Evolutionary conservation across 2,888 invertebrate genomes (phyloP), one percentile per base, ranked within the genome.

Genomic region (Stictocephala bisonia): DNA sequence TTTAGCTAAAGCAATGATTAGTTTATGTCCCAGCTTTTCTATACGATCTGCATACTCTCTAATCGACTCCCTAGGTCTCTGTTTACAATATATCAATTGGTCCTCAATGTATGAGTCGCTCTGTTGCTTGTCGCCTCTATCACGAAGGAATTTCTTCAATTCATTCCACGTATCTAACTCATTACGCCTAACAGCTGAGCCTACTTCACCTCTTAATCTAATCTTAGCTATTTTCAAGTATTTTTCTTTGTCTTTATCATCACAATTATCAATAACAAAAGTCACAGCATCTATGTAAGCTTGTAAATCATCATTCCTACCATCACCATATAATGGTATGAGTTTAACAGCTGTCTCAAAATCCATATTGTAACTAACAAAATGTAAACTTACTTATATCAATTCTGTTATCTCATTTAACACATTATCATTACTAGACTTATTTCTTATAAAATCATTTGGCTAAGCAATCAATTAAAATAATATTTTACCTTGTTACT

Each of bases 261-360:
- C 29, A 56, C 56, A 56, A 29, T 56, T 56, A 2, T 56, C 56
- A 15, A 29, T 56, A 15, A 56, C 56, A 56, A 56, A 56, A 31
- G n/a, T 29, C 1, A 56, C 56, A 1, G 56, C 56, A 56, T 56
- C 56, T 15, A 56, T 56, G 29, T 29, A 56, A 3, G 56, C 56
- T 29, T 56, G 26, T 3, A 56, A 15, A 29, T 56, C 56, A 26
- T 56, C 56, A 18, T 56, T 56, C 31, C 22, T 29, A 31, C 6
- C 4, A 15, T 56, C 56, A 2, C 56, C 56, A 15, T 29, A 56
- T 27, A 56, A 56, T 1, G 56, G 56, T 56, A 29, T 29, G 7
- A 56, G 18, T 22, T 56, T 29, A 56, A 56, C 29, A 2, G 56
- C 56, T 29, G 29, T 56, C 18, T 56, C 56, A 18, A n/a, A 56